Evolutionary conservation across 2,797 vertebrate species (phyloP).

Genomic region (Eospalax fontanierii): DNA sequence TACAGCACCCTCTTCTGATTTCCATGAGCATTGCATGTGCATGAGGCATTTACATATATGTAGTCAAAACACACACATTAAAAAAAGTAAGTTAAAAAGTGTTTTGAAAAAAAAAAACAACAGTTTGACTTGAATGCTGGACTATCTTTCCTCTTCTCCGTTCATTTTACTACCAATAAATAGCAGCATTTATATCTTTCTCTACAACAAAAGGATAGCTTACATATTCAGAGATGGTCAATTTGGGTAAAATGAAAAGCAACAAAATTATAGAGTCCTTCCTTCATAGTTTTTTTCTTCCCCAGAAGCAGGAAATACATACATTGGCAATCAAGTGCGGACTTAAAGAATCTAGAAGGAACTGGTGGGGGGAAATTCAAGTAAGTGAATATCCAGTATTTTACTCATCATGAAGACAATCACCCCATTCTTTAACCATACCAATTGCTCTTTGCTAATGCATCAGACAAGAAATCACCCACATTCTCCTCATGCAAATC

Average conservation of each 20-base stretch:
- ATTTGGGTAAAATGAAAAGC: slow-evolving; percentile 45
- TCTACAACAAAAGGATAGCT: not conserved
- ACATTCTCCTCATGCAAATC: slow-evolving; percentile 23
- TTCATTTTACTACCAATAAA: slow-evolving; percentile 10
- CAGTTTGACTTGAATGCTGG: not conserved
- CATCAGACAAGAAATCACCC: not conserved
- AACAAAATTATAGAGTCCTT: slow-evolving; percentile 44
- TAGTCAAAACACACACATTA: no score
- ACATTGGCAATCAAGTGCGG: not conserved
- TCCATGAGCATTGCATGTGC: no score
- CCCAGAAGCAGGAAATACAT: not conserved
- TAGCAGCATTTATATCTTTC: slow-evolving; percentile 45
- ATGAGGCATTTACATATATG: no score
- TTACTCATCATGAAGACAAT: not conserved
- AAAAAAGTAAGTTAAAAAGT: no score
- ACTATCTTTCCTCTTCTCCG: not conserved
- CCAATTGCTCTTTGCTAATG: slow-evolving; percentile 4
- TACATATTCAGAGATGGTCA: slow-evolving; percentile 43
- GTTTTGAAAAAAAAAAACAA: not conserved
- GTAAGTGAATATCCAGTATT: not conserved
- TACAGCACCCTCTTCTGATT: no score
- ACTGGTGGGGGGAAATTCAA: not conserved
- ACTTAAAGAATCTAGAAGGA: not conserved
- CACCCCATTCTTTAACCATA: not conserved
- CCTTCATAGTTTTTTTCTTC: not conserved